These are phyloP conservation scores for Xenentodon cancila DNA, from an alignment of 2,797 vertebrate species.

Conservation along the genomic window DNA sequence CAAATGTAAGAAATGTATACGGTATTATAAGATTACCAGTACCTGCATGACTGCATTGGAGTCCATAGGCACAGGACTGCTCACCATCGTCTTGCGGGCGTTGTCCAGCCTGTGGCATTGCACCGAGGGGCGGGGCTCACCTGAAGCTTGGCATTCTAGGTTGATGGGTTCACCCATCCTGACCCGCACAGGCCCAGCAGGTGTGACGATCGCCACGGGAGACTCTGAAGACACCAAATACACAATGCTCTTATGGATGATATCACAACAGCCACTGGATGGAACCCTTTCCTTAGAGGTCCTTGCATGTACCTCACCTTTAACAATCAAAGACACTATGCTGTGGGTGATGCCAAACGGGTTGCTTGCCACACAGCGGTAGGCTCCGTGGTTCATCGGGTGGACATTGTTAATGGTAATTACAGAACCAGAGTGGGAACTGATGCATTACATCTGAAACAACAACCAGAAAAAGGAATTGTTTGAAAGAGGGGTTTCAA, in stretches of 20 bases:
- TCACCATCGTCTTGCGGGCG: slow-evolving; percentile 84
- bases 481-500: background rate
- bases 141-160: slow-evolving; percentile 90
- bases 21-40: background rate
- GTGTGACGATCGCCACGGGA: slow-evolving; percentile 88
- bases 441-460: background rate
- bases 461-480: background rate
- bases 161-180: slow-evolving; percentile 88
- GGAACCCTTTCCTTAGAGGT: slow-evolving; percentile 29
- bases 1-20: too few relatives aligned
- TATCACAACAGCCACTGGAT: slow-evolving; percentile 44
- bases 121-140: slow-evolving; percentile 88
- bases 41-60: slow-evolving; percentile 92
- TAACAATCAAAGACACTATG: slow-evolving; percentile 89
- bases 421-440: slow-evolving; percentile 74
- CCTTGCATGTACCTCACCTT: slow-evolving; percentile 78
- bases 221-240: slow-evolving; percentile 64
- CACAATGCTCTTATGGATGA: background rate
- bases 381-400: slow-evolving; percentile 88
- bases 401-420: slow-evolving; percentile 83
- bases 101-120: slow-evolving; percentile 90
- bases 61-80: slow-evolving; percentile 84
- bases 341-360: slow-evolving; percentile 90
- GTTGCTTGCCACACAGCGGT: slow-evolving; percentile 94
- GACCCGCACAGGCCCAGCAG: slow-evolving; percentile 85